These are phyloP conservation scores for Melipona bicolor DNA, from an alignment of 2,888 invertebrate genomes.

Conservation along the genomic window DNA sequence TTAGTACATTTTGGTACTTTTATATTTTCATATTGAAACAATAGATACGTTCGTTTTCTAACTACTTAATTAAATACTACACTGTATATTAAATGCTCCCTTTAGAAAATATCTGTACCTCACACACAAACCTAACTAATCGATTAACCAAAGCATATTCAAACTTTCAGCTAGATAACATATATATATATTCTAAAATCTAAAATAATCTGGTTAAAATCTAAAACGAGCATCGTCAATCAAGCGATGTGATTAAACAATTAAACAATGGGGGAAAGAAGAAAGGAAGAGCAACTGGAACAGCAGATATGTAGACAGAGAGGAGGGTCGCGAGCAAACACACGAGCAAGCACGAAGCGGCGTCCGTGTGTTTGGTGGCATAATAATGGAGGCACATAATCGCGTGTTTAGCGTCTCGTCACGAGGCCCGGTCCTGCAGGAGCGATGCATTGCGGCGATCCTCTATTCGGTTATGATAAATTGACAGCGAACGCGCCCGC, in stretches of 20 bases:
- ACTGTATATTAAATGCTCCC: no score
- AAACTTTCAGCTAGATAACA: no score
- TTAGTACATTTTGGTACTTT: no score
- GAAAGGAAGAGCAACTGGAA: not conserved
- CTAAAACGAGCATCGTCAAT: no score
- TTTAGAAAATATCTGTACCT: no score
- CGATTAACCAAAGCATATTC: no score
- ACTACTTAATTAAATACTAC: no score
- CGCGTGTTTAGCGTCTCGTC: conserved; percentile 68
- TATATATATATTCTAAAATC: no score
- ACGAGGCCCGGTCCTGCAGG: conserved; percentile 46
- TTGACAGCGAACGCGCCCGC: conserved; percentile 60
- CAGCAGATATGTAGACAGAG: not conserved
- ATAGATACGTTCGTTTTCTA: no score
- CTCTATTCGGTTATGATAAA: conserved; percentile 65
- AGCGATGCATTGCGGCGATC: conserved; percentile 50
- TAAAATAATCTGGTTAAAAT: no score
- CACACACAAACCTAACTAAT: no score
- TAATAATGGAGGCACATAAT: conserved; percentile 68
- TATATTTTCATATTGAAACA: no score
- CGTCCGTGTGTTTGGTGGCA: conserved; percentile 44
- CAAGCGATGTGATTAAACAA: not conserved
- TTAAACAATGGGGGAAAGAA: not conserved
- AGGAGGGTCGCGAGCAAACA: conserved; percentile 1
- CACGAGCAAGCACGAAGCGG: not conserved